Base-by-base conservation (phyloP, 2,888 invertebrate genomes). In the Plemyria rubiginata region DNA sequence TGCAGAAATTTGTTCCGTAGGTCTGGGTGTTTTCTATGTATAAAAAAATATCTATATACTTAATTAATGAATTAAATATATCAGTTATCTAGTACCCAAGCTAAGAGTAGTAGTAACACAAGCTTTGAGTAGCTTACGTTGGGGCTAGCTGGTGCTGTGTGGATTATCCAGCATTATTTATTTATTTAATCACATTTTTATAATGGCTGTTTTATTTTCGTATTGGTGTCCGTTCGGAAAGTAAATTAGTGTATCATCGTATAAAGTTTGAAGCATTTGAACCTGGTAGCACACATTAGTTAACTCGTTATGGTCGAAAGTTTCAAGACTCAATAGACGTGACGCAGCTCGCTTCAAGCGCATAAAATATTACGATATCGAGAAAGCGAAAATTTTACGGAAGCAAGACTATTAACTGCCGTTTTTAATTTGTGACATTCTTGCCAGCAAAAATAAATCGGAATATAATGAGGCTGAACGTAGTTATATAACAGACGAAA, bases 341-440 rank as follows among this genome's bases (percentile, higher is more conserved):
- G 49, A 58, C 58, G 50, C 36, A 57, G 43, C 36, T 13, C 57
- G 54, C 54, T 45, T 74, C 70, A 70, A 72, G 66, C 67, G 70
- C 72, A 72, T 72, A 45, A 75, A 75, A 73, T 74, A 77, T 75
- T 73, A 68, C 68, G 62, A 45, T 45, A 74, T 73, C 70, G 78
- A 71, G 78, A 79, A 77, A 78, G 75, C 68, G 73, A 77, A 76
- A 72, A 76, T 69, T 76, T 55, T 64, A 68, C 67, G 65, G 69
- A 73, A 68, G 49, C 38, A 28, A 15, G 22, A 12, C 15, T 43
- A 43, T 11, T 11, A 54, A 43, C n/a, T 4, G 28, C n/a, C 38
- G 51, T 50, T 54, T 43, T 54, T 9, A 41, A 12, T 49, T n/a
- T 13, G 2, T 6, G 51, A 54, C 36, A 50, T 29, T 43, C 38